phyloP scores from a whole-genome alignment of 2,888 invertebrate species.

The Matsumyia berberina region DNA sequence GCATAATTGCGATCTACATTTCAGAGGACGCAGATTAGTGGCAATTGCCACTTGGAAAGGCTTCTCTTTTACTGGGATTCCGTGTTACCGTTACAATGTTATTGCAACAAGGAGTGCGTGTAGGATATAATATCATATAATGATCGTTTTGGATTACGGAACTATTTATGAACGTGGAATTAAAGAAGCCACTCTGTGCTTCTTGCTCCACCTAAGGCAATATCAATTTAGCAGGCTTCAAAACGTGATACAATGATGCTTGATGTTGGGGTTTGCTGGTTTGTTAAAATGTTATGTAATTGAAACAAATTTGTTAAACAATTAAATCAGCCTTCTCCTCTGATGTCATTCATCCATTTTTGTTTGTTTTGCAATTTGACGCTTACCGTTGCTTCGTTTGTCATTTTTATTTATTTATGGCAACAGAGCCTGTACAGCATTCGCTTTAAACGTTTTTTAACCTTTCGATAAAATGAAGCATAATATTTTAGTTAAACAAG shows the following conservation, averaged over 20 bases:
- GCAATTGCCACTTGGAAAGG: constrained; percentile 26
- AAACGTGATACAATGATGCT: too few species aligned
- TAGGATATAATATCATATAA: constrained; percentile 61
- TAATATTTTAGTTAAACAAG: too few species aligned
- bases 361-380: too few species aligned
- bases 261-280: neutral
- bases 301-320: too few species aligned
- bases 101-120: constrained; percentile 30
- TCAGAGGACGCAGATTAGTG: constrained; percentile 40
- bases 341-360: too few species aligned
- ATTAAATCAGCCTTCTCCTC: too few species aligned
- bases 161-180: constrained; percentile 32
- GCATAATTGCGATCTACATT: constrained; percentile 58
- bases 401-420: too few species aligned
- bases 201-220: neutral
- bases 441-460: too few species aligned
- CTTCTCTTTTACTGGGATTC: constrained; percentile 18
- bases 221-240: constrained; percentile 4
- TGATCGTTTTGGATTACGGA: constrained; percentile 35
- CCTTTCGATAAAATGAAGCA: too few species aligned
- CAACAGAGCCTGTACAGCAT: too few species aligned
- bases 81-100: constrained; percentile 48
- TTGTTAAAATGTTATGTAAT: neutral
- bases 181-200: neutral
- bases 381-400: too few species aligned